Base-by-base conservation (phyloP, 1,140 invertebrate genomes). In the Drosophila arawakana region DNA sequence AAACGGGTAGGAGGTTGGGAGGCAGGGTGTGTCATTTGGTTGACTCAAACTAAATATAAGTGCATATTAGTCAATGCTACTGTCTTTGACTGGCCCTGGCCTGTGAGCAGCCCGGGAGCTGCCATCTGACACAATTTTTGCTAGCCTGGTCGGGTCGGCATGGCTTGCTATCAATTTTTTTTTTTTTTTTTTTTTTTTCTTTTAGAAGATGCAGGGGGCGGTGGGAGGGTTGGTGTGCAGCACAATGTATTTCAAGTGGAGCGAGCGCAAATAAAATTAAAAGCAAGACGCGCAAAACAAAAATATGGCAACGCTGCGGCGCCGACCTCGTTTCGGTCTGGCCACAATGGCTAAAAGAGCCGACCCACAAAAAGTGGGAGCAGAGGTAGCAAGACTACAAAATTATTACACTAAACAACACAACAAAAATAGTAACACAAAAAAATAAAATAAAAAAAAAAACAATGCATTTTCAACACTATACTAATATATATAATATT, bases 181-280 rank as follows among this genome's bases (percentile, higher is more conserved):
- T 37, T 50, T n/a, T 9, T 37, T 34, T 62, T 57, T 81, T 46
- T 46, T 49, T 59, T 58, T 62, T 21, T 66, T 58, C 47, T 21
- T 70, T 25, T 60, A 35, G 59, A 63, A 73, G 78, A 62, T 57
- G 52, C 60, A 67, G 78, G 41, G 78, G 63, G 50, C 35, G 52
- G 50, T 8, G 47, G 72, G 21, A 9, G 21, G 58, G 41, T 47
- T 47, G 47, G 61, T 43, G 39, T 58, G 77, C 78, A 81, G 70
- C 71, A 85, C 82, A 85, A 85, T 85, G 82, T 82, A 88, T 88
- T 88, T 85, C 83, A 88, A 88, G 82, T 86, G 82, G 80, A 86
- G 82, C 76, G 82, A 82, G 67, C 63, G 79, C 83, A 86, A 86
- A 86, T 86, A 86, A 86, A 82, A 86, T 86, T 86, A 82, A 80